These are phyloP conservation scores for Campylomormyrus tamandua DNA, from an alignment of 2,113 vertebrate genomes.

Conservation along the genomic window DNA sequence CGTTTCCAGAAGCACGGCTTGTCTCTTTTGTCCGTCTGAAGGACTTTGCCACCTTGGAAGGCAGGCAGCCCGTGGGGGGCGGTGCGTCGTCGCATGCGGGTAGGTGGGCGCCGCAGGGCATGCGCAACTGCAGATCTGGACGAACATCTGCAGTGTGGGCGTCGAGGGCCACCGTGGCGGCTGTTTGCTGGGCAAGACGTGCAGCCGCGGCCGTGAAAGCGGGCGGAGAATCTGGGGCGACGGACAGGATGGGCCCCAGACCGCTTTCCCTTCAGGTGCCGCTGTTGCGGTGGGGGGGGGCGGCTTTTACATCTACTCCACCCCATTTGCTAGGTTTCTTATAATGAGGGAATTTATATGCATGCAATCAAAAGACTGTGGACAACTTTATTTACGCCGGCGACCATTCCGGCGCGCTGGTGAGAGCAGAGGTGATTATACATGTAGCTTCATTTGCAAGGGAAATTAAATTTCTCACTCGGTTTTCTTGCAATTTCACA, in stretches of 20 bases:
- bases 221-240: neutral
- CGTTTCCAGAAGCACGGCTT: neutral
- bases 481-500: neutral
- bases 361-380: neutral
- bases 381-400: conserved; percentile 6
- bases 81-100: neutral
- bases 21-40: neutral
- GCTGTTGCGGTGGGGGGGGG: neutral
- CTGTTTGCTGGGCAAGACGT: neutral
- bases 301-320: neutral
- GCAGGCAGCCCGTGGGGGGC: neutral
- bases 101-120: neutral
- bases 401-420: neutral
- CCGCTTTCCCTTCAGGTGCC: neutral
- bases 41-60: neutral
- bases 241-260: neutral
- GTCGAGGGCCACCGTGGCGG: neutral
- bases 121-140: neutral
- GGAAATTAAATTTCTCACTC: neutral
- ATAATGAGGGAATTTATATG: conserved; percentile 9
- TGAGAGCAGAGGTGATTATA: conserved; percentile 13
- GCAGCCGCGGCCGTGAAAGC: neutral
- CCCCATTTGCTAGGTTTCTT: neutral
- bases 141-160: neutral
- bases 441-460: conserved; percentile 8